A percentile compares a stretch with the other conserved stretches of the same genome.
Evolutionary conservation across 2,113 vertebrate genomes (phyloP).

Genomic region (Probosciger aterrimus): DNA sequence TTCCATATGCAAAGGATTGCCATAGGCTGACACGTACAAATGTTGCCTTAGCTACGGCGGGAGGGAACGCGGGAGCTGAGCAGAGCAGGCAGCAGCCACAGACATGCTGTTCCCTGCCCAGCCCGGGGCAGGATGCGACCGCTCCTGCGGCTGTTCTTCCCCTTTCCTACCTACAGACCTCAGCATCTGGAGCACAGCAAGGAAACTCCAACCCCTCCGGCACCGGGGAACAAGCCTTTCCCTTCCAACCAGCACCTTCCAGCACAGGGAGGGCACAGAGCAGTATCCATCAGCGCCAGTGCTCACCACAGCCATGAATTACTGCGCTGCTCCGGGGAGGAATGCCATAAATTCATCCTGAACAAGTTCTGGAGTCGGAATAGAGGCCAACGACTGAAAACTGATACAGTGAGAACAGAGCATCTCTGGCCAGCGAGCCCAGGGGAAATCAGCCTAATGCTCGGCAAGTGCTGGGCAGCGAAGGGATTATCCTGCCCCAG

Average conservation of each 20-base stretch:
- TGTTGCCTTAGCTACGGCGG: not conserved
- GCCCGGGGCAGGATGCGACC: not conserved
- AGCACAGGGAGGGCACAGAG: not conserved
- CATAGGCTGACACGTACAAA: conserved; percentile 57
- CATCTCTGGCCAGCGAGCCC: not conserved
- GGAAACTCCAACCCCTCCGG: not conserved
- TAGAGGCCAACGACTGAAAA: conserved; percentile 63
- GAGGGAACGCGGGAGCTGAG: not conserved
- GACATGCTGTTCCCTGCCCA: not conserved
- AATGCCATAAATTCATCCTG: conserved; percentile 59
- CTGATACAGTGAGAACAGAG: conserved; percentile 36
- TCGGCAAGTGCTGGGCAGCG: not conserved
- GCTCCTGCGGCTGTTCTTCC: not conserved
- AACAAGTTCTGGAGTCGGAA: conserved; percentile 32
- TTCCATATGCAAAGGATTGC: conserved; percentile 65
- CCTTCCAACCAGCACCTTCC: not conserved
- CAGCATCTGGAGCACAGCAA: not conserved
- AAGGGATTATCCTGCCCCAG: not conserved
- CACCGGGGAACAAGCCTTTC: not conserved
- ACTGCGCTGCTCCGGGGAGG: conserved; percentile 14
- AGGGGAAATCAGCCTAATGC: conserved; percentile 19
- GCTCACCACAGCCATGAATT: not conserved
- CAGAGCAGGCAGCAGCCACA: not conserved
- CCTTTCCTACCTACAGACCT: not conserved
- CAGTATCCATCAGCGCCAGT: not conserved